Percentiles rank a stretch among this genome's conserved stretches.
phyloP scores from a whole-genome alignment of 2,113 vertebrate genomes.

The Scomber japonicus region DNA sequence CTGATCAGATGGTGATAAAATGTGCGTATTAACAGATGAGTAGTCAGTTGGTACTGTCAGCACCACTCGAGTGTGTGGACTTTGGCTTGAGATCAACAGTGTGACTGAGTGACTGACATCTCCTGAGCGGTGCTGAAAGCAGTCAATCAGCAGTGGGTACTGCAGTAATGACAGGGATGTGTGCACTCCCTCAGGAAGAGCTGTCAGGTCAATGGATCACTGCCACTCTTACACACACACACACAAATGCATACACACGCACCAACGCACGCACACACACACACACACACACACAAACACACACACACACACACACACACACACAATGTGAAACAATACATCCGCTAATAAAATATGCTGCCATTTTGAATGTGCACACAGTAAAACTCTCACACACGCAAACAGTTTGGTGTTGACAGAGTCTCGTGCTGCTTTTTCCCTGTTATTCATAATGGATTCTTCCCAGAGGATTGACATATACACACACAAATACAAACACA shows the following conservation, averaged over 20 bases:
- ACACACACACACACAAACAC: slow-evolving; percentile 7
- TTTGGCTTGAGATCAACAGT: slow-evolving; percentile 70
- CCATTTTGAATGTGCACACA: slow-evolving; percentile 55
- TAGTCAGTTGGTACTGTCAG: slow-evolving; percentile 47
- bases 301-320: slow-evolving; percentile 54
- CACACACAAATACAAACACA: slow-evolving; percentile 56
- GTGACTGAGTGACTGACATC: slow-evolving; percentile 65
- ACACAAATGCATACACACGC: slow-evolving; percentile 42
- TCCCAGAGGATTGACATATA: slow-evolving; percentile 48
- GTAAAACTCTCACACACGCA: slow-evolving; percentile 50
- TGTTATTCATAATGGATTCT: slow-evolving; percentile 59
- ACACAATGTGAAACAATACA: slow-evolving; percentile 47
- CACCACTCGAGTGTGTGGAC: slow-evolving; percentile 56
- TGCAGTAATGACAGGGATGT: slow-evolving; percentile 78
- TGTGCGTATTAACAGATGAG: slow-evolving; percentile 46
- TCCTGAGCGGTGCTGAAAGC: slow-evolving; percentile 75
- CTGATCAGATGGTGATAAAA: slow-evolving; percentile 26
- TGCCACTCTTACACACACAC: slow-evolving; percentile 72
- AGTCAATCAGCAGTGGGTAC: slow-evolving; percentile 80
- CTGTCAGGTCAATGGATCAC: slow-evolving; percentile 85
- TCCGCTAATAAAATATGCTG: slow-evolving; percentile 55
- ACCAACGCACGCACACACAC: slow-evolving; percentile 42
- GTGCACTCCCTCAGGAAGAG: slow-evolving; percentile 78
- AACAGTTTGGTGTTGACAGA: slow-evolving; percentile 67
- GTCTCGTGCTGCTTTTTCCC: slow-evolving; percentile 41